A percentile compares a stretch with the other conserved stretches of the same genome.
phyloP scores from a whole-genome alignment of 2,113 vertebrate species.

The Rissa tridactyla region DNA sequence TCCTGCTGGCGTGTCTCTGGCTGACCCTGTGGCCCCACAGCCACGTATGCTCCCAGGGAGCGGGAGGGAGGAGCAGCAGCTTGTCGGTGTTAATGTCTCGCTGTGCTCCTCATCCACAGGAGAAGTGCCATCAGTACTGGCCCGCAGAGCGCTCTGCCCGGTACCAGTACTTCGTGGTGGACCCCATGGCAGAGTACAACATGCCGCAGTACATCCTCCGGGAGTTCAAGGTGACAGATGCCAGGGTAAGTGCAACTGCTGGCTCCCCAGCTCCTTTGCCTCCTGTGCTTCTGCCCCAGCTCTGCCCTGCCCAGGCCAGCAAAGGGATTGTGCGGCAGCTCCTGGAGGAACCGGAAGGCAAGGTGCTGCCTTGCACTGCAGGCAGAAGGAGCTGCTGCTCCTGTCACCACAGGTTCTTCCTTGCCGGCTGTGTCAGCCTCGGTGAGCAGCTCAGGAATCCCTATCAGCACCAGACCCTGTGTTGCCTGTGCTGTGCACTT shows the following conservation, averaged over 20 bases:
- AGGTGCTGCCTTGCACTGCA: not conserved
- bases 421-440: not conserved
- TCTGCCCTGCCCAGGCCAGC: not conserved
- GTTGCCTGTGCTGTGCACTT: not conserved
- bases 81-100: not conserved
- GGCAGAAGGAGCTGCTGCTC: not conserved
- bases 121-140: slow-evolving; percentile 99
- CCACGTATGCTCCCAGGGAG: not conserved
- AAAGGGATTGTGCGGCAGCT: not conserved
- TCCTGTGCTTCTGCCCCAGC: not conserved
- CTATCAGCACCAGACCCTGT: not conserved
- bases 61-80: not conserved
- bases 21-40: not conserved
- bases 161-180: slow-evolving; percentile 97
- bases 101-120: slow-evolving; percentile 69
- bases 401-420: not conserved
- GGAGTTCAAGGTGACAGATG: slow-evolving; percentile 96
- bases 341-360: fast-evolving
- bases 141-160: slow-evolving; percentile 93
- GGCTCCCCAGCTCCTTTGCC: not conserved
- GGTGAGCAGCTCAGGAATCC: not conserved
- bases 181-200: slow-evolving; percentile 98
- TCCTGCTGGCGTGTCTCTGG: not conserved
- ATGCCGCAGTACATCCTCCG: slow-evolving; percentile 99
- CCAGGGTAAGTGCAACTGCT: slow-evolving; percentile 81